Evolutionary conservation across 30 jellyfish, hydroid and myxozoan species (phyloP), one percentile per base, ranked within the genome.

Genomic region (Aurelia aurita): DNA sequence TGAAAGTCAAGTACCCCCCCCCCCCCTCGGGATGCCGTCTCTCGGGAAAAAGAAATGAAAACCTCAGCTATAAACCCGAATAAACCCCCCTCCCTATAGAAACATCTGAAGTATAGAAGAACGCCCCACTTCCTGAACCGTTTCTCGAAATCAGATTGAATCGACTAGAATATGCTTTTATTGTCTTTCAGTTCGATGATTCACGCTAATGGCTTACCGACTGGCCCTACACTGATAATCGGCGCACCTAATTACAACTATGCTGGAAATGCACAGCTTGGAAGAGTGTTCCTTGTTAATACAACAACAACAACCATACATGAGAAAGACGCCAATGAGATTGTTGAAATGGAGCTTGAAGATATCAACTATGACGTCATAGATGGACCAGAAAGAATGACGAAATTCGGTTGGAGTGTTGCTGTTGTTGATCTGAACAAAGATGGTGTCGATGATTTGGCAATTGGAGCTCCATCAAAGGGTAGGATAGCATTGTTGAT

Each of bases 401-500:
- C 91, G 62, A 90, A 84, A 69, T 90, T 90, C 54, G 97, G 97
- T 16, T 82, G 95, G 95, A 47, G 78, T 28, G 59, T 82, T 49
- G 88, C 95, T 1, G 77, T 87, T 28, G 79, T 90, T 35, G 87
- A 75, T 66, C 57, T 74, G 28, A 80, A 91, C 55, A 58, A 81
- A 20, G 98, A 91, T 74, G 98, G 94, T 1, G 21, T 85, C 53
- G 84, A 73, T 77, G 97, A 90, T 61, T 23, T 90, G 65, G 97
- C 88, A 22, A 58, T 90, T 13, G 65, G 95, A 55, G 97, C 97
- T 26, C 95, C 97, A 35, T 68, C 91, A 3, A 62, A 51, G 74
- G 97, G 97, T 90, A 39, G 7, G 74, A 32, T 15, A 5, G 14
- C 47, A 0, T 57, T 6, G 51, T 39, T 39, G 51, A 39, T 39